Conservation (phyloP, 2,888 invertebrate species). For the Lepetodrilus schrolli region DNA sequence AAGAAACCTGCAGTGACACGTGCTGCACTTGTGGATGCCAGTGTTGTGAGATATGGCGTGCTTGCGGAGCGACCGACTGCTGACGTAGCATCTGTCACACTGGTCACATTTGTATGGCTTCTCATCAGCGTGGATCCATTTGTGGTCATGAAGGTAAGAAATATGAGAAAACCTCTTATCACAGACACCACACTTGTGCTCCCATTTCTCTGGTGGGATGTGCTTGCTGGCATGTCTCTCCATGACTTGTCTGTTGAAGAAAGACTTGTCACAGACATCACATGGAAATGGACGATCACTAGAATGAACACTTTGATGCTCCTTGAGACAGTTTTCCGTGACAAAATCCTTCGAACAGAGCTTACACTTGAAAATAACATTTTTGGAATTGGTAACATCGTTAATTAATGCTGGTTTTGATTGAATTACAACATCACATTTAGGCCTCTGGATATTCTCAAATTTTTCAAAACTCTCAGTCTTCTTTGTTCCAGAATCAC, state of each 20-base stretch:
- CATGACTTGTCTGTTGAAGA: constrained; percentile 1
- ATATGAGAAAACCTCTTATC: constrained; percentile 11
- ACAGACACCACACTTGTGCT: neutral
- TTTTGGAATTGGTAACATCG: too few species aligned
- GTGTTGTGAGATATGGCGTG: neutral
- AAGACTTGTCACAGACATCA: neutral
- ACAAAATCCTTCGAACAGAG: neutral
- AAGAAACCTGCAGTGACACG: neutral
- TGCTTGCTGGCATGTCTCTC: constrained; percentile 8
- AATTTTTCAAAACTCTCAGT: too few species aligned
- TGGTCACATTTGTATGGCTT: neutral
- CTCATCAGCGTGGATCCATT: neutral
- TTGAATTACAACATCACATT: too few species aligned
- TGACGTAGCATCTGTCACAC: neutral
- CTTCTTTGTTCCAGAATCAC: too few species aligned
- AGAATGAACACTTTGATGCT: neutral
- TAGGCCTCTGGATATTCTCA: too few species aligned
- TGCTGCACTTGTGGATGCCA: neutral
- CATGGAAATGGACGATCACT: neutral
- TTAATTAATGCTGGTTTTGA: too few species aligned
- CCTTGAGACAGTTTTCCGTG: neutral
- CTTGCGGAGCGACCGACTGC: neutral
- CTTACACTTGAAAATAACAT: neutral
- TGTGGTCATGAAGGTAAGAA: neutral
- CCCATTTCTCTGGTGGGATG: neutral